Base-by-base conservation (phyloP, 1,140 invertebrate species). In the Papilio aristodemus region DNA sequence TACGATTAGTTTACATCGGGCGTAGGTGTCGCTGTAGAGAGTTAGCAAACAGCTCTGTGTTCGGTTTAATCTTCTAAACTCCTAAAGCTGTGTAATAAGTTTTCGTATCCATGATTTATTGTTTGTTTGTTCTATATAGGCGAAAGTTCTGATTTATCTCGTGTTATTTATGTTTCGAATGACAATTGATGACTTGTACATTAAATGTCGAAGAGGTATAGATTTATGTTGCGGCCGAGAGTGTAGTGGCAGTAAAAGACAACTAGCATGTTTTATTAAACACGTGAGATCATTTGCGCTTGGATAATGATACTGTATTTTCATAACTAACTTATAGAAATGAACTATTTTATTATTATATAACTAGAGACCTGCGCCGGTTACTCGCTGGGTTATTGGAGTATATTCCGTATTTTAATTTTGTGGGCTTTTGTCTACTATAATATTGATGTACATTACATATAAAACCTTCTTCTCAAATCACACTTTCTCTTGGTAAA, bases 121-220 rank as follows among this genome's bases (percentile, higher is more conserved):
- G 50, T 75, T 73, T 77, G 71, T 79, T 79, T 77, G 71, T 79
- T 41, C 73, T 69, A 71, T 58, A 72, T 63, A 67, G 69, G 70
- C 46, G 72, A 74, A 74, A 77, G 72, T 71, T 67, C n/a, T 68
- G 72, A 74, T 60, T 73, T 63, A 43, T 46, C 63, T 27, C 25
- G n/a, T 25, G 22, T 46, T 66, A 66, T 66, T 66, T 46, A 66
- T 66, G 63, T 50, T 43, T 17, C 39, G 22, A 66, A 25, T 66
- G 63, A 66, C 63, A 66, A 66, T 66, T 66, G 63, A 66, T 66
- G 63, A 66, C 63, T 66, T 50, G 25, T 46, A 64, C 39, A 27
- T 43, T 64, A 41, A 64, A 36, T 43, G 63, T 66, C 41, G 41
- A 22, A 66, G 13, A 17, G 39, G 17, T 32, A 22, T 64, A 64